Base-by-base conservation (phyloP, 1,140 invertebrate species). In the Ceratoteleas bidentatus region DNA sequence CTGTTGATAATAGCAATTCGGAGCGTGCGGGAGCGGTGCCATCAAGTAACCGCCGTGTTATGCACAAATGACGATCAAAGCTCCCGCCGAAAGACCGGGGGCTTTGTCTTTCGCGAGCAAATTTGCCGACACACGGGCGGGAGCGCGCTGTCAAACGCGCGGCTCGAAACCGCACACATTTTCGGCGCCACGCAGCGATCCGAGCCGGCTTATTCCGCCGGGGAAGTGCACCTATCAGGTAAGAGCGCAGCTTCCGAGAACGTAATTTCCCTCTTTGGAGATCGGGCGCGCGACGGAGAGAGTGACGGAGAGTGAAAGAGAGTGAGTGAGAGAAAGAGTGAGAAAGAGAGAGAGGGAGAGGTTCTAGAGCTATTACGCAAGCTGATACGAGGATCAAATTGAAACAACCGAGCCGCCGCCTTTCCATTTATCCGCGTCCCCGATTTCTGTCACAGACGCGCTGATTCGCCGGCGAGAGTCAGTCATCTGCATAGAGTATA, bases 51-150 rank as follows among this genome's bases (percentile, higher is more conserved):
- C 81, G 62, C 60, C 52, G 45, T 70, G 57, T 69, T 73, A 57
- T 61, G 64, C 72, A 56, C 76, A 80, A 84, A 80, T 84, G 77
- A 65, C 77, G 82, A 84, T 84, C 76, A 84, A 84, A 80, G 81
- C 76, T 80, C 45, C 69, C 54, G 4, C 40, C 57, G 33, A 52
- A 43, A 56, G 36, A 69, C 53, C 54, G 33, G 65, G 56, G 64
- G 68, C 82, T 77, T 80, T 81, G 81, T 84, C 61, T 74, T 80
- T 77, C 72, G 60, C 47, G 64, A 74, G 73, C 54, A 77, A 80
- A 80, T 81, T 80, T 84, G 73, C 73, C 38, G 72, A 81, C 64
- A 81, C 60, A 69, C 60, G 34, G 40, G 66, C 56, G 50, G 40
- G 32, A 68, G 33, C 57, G 65, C 49, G 66, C 66, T 49, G 68